Percentiles rank a stretch among this genome's conserved stretches.
Evolutionary conservation across 1,140 invertebrate species (phyloP).

Genomic region (Glomeris maerens): DNA sequence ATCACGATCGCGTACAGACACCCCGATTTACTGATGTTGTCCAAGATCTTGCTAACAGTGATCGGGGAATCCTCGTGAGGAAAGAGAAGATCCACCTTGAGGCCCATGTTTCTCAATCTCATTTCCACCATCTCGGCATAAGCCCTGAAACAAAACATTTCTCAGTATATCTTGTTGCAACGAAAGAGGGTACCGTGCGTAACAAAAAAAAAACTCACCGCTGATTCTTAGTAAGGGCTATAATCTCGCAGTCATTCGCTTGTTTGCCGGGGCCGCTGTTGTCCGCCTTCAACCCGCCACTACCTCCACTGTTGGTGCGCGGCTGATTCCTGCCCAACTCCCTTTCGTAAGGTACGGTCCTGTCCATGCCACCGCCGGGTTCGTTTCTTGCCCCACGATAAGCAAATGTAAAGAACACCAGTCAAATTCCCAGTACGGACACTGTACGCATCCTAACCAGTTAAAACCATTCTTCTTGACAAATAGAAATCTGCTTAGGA

Average conservation of each 20-base stretch:
- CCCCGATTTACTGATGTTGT: constrained; percentile 67
- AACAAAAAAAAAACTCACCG: constrained; percentile 45
- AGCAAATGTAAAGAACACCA: too few species aligned
- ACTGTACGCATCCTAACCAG: too few species aligned
- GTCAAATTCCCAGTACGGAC: too few species aligned
- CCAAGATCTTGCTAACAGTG: constrained; percentile 51
- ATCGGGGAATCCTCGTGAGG: constrained; percentile 76
- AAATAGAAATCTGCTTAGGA: too few species aligned
- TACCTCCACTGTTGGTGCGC: too few species aligned
- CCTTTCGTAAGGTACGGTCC: too few species aligned
- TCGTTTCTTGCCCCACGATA: too few species aligned
- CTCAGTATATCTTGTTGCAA: background rate
- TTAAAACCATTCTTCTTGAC: too few species aligned
- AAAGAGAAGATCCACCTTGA: constrained; percentile 73
- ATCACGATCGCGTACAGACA: constrained; percentile 79
- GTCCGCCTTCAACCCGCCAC: constrained; percentile 24
- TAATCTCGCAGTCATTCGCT: constrained; percentile 72
- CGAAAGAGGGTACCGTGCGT: constrained; percentile 15
- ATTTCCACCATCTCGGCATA: constrained; percentile 80
- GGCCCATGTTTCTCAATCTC: constrained; percentile 57
- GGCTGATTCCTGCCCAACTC: too few species aligned
- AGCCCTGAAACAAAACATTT: constrained; percentile 39
- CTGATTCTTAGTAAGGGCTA: constrained; percentile 59
- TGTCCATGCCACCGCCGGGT: background rate
- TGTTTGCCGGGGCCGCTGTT: constrained; percentile 38